A percentile compares a stretch with the other conserved stretches of the same genome.
Evolutionary conservation across 2,888 invertebrate genomes (phyloP).

Genomic region (Achlya flavicornis): DNA sequence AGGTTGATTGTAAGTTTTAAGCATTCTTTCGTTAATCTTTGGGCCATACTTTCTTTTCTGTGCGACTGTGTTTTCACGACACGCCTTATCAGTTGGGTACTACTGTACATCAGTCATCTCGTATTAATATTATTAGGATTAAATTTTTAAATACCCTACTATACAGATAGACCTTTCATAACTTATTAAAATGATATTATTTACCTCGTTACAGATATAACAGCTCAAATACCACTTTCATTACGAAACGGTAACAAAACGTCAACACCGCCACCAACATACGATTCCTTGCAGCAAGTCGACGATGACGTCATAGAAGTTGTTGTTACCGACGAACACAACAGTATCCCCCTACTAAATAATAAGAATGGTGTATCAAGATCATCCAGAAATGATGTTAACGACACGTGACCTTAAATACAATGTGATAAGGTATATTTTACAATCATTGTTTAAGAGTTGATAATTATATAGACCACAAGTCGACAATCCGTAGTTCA

Average conservation of each 20-base stretch:
- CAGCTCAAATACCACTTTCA: slow-evolving; percentile 65
- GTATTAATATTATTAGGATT: too few species aligned
- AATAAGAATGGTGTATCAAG: slow-evolving; percentile 33
- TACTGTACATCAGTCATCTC: too few species aligned
- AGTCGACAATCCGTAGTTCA: not conserved
- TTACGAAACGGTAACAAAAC: slow-evolving; percentile 46
- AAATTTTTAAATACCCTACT: too few species aligned
- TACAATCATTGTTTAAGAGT: not conserved
- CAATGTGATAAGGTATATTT: not conserved
- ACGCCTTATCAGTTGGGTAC: too few species aligned
- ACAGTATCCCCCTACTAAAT: slow-evolving; percentile 47
- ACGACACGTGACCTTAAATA: slow-evolving; percentile 53
- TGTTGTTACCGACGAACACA: slow-evolving; percentile 56
- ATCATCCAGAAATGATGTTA: slow-evolving; percentile 37
- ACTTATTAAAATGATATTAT: too few species aligned
- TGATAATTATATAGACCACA: not conserved
- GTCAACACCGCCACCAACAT: slow-evolving; percentile 66
- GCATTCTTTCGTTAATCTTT: too few species aligned
- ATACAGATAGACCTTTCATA: too few species aligned
- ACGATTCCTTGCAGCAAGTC: slow-evolving; percentile 55
- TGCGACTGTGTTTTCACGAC: too few species aligned
- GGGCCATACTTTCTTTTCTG: too few species aligned
- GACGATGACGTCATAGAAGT: slow-evolving; percentile 64
- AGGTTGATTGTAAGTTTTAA: too few species aligned
- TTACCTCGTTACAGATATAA: slow-evolving; percentile 58